These are phyloP conservation scores for Notiomystis cincta DNA, from an alignment of 2,113 vertebrate species.

Conservation along the genomic window DNA sequence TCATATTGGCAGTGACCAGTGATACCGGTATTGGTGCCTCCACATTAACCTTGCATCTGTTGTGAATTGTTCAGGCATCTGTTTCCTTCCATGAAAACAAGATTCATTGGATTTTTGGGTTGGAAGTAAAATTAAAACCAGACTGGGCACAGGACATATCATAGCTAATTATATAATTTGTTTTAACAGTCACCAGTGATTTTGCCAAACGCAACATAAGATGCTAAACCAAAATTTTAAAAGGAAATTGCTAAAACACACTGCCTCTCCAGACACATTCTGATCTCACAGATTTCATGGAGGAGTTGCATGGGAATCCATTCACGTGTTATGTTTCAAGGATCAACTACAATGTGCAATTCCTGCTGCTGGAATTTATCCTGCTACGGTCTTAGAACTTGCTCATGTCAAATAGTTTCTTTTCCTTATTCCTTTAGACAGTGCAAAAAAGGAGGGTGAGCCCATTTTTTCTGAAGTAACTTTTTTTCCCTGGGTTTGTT, in stretches of 20 bases:
- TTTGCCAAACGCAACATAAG: not conserved
- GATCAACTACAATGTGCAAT: not conserved
- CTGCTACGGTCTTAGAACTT: not conserved
- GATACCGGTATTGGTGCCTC: not conserved
- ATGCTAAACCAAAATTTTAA: not conserved
- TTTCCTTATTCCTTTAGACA: not conserved
- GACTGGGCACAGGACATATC: not conserved
- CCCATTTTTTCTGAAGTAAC: not conserved
- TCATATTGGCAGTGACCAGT: not conserved
- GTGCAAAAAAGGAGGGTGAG: not conserved
- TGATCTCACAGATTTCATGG: not conserved
- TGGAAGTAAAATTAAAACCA: constrained; percentile 20
- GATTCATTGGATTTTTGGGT: not conserved
- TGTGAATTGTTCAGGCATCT: constrained; percentile 13
- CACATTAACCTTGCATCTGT: not conserved
- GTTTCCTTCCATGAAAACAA: not conserved
- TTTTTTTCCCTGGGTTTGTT: not conserved
- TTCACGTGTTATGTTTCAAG: not conserved
- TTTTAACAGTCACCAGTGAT: not conserved
- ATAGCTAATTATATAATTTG: not conserved
- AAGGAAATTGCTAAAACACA: not conserved
- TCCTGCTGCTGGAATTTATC: not conserved
- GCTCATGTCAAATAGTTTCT: not conserved
- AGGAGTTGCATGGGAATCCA: not conserved
- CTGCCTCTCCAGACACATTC: not conserved